Evolutionary conservation across 23 tunicate genomes (phyloP), one percentile per base, ranked within the genome.

Genomic region (Diplosoma virens): DNA sequence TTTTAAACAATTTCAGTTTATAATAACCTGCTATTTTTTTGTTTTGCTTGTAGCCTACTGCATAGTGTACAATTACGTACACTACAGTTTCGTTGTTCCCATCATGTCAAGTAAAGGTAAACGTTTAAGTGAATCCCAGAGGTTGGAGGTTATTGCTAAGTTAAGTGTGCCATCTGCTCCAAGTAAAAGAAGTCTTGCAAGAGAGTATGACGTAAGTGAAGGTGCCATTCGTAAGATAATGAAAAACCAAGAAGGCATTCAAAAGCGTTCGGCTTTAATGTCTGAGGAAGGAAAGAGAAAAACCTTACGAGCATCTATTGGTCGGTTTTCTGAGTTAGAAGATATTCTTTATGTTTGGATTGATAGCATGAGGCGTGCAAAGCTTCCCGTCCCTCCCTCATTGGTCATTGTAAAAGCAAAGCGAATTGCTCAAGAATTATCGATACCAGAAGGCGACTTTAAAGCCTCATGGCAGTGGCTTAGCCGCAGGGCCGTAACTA

Each of bases 371-470:
- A 48, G 84, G 18, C 35, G 32, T 37, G 84, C 79, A 79, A 79
- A 35, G 6, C 63, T 79, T 71, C 79, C 84, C 35, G 61, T 45
- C 41, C 64, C 84, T 16, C 64, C 84, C 63, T 79, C 84, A 79
- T 25, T 79, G 36, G 81, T 71, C 84, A 79, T 79, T 79, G 59
- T 34, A 37, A 79, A 73, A 79, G 81, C 78, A 73, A 79, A 79
- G 37, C 79, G 32, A 70, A 70, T 79, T 23, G 84, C 81, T 79
- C 63, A 73, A 41, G 81, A 79, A 47, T 47, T 70, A 41, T 70
- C 79, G 23, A 68, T 68, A 68, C 23, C 75, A 41, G 75, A 68
- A 68, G 75, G 23, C 23, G 75, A 68, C 3, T 28, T 35, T 67
- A 33, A 63, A 75, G 80, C 80, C 35, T 71, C 77, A 30, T 74